Evolutionary conservation across 1,140 invertebrate genomes (phyloP), one percentile per base, ranked within the genome.

Genomic region (Drosophila sp.): DNA sequence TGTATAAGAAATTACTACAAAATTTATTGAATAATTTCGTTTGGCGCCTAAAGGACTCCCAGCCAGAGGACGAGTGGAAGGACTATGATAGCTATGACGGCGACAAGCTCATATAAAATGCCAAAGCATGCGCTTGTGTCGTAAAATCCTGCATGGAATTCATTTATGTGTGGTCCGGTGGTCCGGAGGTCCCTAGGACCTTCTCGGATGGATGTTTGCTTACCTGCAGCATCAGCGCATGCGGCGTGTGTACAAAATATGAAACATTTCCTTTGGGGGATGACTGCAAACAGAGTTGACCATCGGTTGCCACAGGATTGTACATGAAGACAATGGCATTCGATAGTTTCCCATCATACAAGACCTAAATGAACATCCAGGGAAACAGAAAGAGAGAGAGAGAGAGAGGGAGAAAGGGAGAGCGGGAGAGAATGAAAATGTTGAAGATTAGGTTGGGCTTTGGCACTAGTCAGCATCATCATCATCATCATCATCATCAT

Each of bases 291-390:
- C 98, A 99, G 54, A 99, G 94, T 93, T 99, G 98, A 87, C 98
- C 98, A 93, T 99, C 98, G 44, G 97, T 98, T 60, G 99, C 98
- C 85, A 99, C 98, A 58, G 99, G 99, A 93, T 99, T 99, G 94
- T 99, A 99, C 96, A 99, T 99, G 93, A 99, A 99, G 82, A 99
- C 97, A 90, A 99, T 98, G 78, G 97, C 96, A 83, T 95, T 97
- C 71, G 98, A 98, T 83, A 99, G 93, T 93, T 98, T 99, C 69
- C 98, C 98, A 93, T 99, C 99, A 93, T 99, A 99, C 77, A 99
- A 94, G 70, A 99, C 97, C 97, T 99, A 93, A 38, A 93, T 92
- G 44, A 50, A 50, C 27, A 50, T 50, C 7, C 2, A 50, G 66
- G 65, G 23, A 30, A 23, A 38, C 7, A 38, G 35, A 38, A n/a